Evolutionary conservation across 2,113 vertebrate genomes (phyloP).

Genomic region (Ctenomys sociabilis): DNA sequence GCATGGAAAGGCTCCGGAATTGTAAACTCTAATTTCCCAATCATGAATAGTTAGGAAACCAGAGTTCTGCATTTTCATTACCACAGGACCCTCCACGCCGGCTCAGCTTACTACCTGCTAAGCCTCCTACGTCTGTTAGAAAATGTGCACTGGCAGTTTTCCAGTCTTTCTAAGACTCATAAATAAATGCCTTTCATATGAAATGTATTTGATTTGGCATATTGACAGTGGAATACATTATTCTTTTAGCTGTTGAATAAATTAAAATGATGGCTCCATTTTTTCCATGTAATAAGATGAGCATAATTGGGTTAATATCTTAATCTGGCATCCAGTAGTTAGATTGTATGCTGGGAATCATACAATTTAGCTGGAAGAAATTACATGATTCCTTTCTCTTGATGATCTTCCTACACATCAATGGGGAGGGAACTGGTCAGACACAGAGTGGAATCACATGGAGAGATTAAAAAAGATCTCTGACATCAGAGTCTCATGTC

Average conservation of each 20-base stretch:
- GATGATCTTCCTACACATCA: slow-evolving; percentile 64
- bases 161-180: slow-evolving; percentile 82
- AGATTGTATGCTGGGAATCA: slow-evolving; percentile 77
- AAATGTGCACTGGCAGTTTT: slow-evolving; percentile 82
- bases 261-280: slow-evolving; percentile 82
- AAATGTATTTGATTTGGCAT: slow-evolving; percentile 83
- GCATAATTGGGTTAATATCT: slow-evolving; percentile 84
- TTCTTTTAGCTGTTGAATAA: slow-evolving; percentile 83
- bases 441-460: background rate
- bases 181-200: slow-evolving; percentile 85
- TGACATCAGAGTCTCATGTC: background rate
- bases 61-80: slow-evolving; percentile 83
- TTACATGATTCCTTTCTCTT: slow-evolving; percentile 71
- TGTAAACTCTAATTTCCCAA: slow-evolving; percentile 82
- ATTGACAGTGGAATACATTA: slow-evolving; percentile 83
- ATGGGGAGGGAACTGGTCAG: slow-evolving; percentile 48
- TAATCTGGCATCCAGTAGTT: slow-evolving; percentile 83
- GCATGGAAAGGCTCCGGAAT: slow-evolving; percentile 79
- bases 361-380: slow-evolving; percentile 74
- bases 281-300: slow-evolving; percentile 85
- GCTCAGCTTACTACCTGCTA: slow-evolving; percentile 81
- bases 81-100: slow-evolving; percentile 76
- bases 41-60: slow-evolving; percentile 82
- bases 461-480: background rate
- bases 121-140: slow-evolving; percentile 80